Evolutionary conservation across 2,113 vertebrate species (phyloP).

Genomic region (Coreoperca whiteheadi): DNA sequence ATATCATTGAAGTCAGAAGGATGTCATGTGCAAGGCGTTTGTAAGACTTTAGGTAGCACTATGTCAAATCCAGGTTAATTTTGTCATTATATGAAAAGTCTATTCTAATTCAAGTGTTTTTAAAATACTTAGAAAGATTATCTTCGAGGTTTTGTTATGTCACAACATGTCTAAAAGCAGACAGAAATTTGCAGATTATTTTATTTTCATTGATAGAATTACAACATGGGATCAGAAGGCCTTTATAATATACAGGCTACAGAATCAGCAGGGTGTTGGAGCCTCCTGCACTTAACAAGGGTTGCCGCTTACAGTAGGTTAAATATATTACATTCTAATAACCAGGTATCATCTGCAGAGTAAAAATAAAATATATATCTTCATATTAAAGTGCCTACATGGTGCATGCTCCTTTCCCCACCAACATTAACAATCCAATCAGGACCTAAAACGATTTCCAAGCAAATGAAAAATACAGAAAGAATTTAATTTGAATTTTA

Average conservation of each 20-base stretch:
- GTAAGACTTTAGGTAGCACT: background rate
- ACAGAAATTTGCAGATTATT: slow-evolving; percentile 2
- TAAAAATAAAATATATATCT: slow-evolving; percentile 51
- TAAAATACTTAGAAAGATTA: background rate
- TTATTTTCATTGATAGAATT: slow-evolving; percentile 53
- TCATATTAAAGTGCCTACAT: slow-evolving; percentile 55
- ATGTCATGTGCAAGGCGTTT: background rate
- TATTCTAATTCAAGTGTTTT: background rate
- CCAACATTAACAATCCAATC: background rate
- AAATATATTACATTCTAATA: slow-evolving; percentile 27
- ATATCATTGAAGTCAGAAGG: too few relatives aligned
- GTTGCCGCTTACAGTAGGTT: background rate
- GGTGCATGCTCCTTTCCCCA: slow-evolving; percentile 25
- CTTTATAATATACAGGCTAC: slow-evolving; percentile 7
- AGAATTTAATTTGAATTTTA: background rate
- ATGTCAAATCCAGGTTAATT: background rate
- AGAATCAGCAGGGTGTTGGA: background rate
- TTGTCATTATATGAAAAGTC: background rate
- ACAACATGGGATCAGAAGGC: slow-evolving; percentile 31
- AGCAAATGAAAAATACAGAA: slow-evolving; percentile 12
- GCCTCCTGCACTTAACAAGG: slow-evolving; percentile 10
- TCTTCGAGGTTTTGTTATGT: background rate
- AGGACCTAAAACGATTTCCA: slow-evolving; percentile 9
- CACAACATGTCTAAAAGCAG: background rate
- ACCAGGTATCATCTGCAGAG: slow-evolving; percentile 25